Conservation (phyloP, 2,797 vertebrate genomes). For the Ctenosaura bakeri region DNA sequence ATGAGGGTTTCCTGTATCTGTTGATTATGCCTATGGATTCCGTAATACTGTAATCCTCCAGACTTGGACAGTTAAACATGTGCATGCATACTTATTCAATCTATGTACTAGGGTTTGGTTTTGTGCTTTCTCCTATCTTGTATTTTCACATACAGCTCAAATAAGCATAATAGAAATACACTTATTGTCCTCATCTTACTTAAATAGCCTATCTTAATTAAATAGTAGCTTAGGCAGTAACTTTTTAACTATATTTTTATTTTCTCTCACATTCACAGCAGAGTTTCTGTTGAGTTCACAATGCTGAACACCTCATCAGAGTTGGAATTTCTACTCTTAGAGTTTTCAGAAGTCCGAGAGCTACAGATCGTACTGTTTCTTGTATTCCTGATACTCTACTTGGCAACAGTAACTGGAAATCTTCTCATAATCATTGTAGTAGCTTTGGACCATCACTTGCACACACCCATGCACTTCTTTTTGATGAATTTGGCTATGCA, state of each 20-base stretch:
- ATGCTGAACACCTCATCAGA: background rate
- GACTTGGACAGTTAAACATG: background rate
- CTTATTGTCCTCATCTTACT: background rate
- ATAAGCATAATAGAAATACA: background rate
- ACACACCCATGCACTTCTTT: conserved; percentile 49
- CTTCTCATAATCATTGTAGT: conserved; percentile 32
- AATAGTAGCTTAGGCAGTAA: background rate
- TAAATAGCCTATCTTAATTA: background rate
- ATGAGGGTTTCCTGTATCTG: too few species aligned
- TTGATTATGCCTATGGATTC: background rate
- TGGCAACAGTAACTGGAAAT: conserved; percentile 30
- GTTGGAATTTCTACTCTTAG: conserved; percentile 36
- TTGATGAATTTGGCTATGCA: conserved; percentile 42
- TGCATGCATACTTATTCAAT: background rate
- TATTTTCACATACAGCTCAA: background rate
- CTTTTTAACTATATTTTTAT: background rate
- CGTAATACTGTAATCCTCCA: too few species aligned
- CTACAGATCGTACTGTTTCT: conserved; percentile 23
- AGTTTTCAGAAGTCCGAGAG: conserved; percentile 1
- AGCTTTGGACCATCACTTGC: conserved; percentile 22
- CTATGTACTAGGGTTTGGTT: background rate
- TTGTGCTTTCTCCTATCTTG: background rate
- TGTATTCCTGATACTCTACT: conserved; percentile 27
- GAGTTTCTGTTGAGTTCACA: background rate
- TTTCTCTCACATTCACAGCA: background rate